These are phyloP conservation scores for Acleris literana DNA, from an alignment of 2,888 invertebrate genomes.

Conservation along the genomic window DNA sequence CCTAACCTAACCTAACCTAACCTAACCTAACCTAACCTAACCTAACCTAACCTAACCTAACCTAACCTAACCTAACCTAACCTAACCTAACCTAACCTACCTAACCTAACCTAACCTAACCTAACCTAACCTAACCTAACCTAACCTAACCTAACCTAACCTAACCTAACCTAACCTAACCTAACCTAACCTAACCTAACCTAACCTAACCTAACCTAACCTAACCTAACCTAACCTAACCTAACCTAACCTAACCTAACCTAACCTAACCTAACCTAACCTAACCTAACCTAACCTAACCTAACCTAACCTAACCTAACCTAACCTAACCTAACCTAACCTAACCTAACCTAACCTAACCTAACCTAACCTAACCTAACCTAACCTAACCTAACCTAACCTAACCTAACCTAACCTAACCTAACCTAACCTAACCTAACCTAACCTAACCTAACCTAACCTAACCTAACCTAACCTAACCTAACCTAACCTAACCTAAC, in stretches of 20 bases:
- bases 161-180: constrained; percentile 9
- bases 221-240: constrained; percentile 13
- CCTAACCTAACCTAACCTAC: too few relatives aligned
- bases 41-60: too few relatives aligned
- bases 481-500: constrained; percentile 13
- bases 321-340: constrained; percentile 8
- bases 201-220: constrained; percentile 13
- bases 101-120: constrained; percentile 26
- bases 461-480: constrained; percentile 11
- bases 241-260: constrained; percentile 8
- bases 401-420: constrained; percentile 13
- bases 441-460: constrained; percentile 11
- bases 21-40: too few relatives aligned
- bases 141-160: constrained; percentile 10
- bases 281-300: constrained; percentile 10
- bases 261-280: constrained; percentile 12
- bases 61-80: too few relatives aligned
- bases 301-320: constrained; percentile 12
- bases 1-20: too few relatives aligned
- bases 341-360: constrained; percentile 13
- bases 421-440: constrained; percentile 10
- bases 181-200: constrained; percentile 11
- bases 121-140: constrained; percentile 15
- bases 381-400: constrained; percentile 10
- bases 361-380: constrained; percentile 13